These are phyloP conservation scores for Tetrapedia diversipes DNA, from an alignment of 2,888 invertebrate species.

Conservation along the genomic window DNA sequence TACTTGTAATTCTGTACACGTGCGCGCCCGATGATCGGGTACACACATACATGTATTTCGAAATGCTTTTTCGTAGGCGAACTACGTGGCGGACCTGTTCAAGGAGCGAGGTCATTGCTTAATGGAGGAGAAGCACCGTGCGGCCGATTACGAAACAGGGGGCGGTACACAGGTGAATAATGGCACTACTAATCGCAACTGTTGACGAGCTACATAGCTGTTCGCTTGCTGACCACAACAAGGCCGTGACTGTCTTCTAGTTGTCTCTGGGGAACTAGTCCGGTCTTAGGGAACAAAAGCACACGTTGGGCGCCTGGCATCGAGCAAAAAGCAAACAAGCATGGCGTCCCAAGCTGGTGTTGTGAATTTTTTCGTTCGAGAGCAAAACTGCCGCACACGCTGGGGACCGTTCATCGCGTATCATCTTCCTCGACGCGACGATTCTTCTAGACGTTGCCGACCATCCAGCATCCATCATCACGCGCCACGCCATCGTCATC, in stretches of 20 bases:
- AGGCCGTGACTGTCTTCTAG: conserved; percentile 67
- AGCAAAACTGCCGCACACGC: conserved; percentile 50
- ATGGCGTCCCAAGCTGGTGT: conserved; percentile 1
- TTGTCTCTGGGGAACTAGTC: conserved; percentile 56
- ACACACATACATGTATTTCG: too few species aligned
- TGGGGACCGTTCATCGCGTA: conserved; percentile 32
- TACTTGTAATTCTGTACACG: too few species aligned
- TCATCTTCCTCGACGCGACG: conserved; percentile 19
- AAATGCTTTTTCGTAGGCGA: conserved; percentile 64
- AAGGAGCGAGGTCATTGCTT: conserved; percentile 61
- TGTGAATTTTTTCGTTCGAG: conserved; percentile 33
- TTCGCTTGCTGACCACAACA: conserved; percentile 72
- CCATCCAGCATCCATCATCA: conserved; percentile 9
- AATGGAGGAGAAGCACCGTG: conserved; percentile 68
- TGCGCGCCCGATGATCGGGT: background rate
- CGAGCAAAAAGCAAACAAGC: background rate
- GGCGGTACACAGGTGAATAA: conserved; percentile 81
- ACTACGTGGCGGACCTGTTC: conserved; percentile 76
- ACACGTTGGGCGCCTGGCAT: conserved; percentile 20
- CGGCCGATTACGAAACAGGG: conserved; percentile 75
- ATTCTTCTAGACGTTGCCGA: conserved; percentile 9
- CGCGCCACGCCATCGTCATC: background rate
- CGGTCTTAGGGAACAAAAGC: conserved; percentile 51
- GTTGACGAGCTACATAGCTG: conserved; percentile 78
- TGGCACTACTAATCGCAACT: conserved; percentile 79